phyloP scores from a whole-genome alignment of 1,140 invertebrate genomes.

The Trinorchestia longiramus region DNA sequence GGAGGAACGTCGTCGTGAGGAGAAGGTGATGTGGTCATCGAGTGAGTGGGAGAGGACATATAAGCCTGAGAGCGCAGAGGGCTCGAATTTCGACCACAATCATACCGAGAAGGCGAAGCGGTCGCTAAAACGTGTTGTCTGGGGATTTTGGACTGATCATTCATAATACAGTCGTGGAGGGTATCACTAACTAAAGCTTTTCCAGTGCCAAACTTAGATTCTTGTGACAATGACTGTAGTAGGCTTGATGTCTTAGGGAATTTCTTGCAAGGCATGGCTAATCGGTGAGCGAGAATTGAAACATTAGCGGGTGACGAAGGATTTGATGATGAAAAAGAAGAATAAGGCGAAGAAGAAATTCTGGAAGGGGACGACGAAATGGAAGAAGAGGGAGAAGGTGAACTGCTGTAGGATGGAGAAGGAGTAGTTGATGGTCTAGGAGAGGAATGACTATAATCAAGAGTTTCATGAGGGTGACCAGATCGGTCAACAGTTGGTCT shows the following conservation, averaged over 20 bases:
- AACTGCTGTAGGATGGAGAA: constrained; percentile 12
- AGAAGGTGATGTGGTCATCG: constrained; percentile 47
- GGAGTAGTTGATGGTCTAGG: constrained; percentile 39
- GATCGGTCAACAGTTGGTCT: constrained; percentile 33
- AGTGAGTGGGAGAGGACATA: constrained; percentile 31
- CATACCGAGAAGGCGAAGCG: constrained; percentile 35
- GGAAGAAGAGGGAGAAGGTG: constrained; percentile 37
- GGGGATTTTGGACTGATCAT: constrained; percentile 40
- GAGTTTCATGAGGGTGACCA: constrained; percentile 30
- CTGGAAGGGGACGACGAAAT: constrained; percentile 45
- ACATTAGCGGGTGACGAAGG: constrained; percentile 36
- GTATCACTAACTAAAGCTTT: constrained; percentile 34
- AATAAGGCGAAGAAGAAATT: constrained; percentile 45
- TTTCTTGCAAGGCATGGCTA: constrained; percentile 38
- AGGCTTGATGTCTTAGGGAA: constrained; percentile 30
- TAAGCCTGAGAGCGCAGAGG: constrained; percentile 23
- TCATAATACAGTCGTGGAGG: constrained; percentile 43
- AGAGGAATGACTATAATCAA: constrained; percentile 14
- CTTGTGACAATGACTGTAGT: constrained; percentile 33
- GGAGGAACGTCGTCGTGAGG: constrained; percentile 24
- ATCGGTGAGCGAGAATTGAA: constrained; percentile 38
- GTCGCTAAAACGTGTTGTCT: constrained; percentile 42
- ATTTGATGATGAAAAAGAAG: constrained; percentile 9
- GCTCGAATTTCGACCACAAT: not conserved
- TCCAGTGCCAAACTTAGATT: constrained; percentile 34